Conservation (phyloP, 2,113 vertebrate species). For the Bos javanicus region DNA sequence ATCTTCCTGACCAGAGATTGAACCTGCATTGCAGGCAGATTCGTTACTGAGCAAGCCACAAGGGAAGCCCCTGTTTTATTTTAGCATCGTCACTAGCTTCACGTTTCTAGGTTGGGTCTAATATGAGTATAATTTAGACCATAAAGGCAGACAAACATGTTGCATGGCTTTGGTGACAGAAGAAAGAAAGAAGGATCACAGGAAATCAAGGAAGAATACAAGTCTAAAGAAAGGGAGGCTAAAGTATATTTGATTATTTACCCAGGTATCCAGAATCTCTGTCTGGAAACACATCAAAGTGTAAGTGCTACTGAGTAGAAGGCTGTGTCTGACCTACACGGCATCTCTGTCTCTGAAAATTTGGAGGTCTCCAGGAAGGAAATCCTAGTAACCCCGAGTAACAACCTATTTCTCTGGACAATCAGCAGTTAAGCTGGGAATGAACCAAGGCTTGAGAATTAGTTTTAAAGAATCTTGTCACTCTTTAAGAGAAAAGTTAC, state of each 20-base stretch:
- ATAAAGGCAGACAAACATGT: not conserved
- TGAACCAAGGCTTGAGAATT: not conserved
- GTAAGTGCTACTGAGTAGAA: not conserved
- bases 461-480: constrained; percentile 13
- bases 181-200: not conserved
- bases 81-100: not conserved
- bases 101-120: not conserved
- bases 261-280: not conserved
- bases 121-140: not conserved
- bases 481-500: not conserved
- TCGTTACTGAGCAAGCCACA: not conserved
- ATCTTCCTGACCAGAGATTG: not conserved
- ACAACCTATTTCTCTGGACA: not conserved
- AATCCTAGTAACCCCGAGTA: not conserved
- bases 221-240: not conserved
- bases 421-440: not conserved
- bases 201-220: not conserved
- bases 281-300: not conserved
- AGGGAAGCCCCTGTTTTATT: not conserved
- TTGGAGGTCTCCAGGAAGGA: not conserved
- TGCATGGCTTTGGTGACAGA: not conserved
- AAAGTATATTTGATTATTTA: not conserved
- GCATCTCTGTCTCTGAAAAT: not conserved
- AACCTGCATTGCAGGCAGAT: not conserved
- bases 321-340: not conserved